Percentiles rank a stretch among this genome's conserved stretches.
Conservation (phyloP, 2,113 vertebrate species). For the Ammodytes marinus region DNA sequence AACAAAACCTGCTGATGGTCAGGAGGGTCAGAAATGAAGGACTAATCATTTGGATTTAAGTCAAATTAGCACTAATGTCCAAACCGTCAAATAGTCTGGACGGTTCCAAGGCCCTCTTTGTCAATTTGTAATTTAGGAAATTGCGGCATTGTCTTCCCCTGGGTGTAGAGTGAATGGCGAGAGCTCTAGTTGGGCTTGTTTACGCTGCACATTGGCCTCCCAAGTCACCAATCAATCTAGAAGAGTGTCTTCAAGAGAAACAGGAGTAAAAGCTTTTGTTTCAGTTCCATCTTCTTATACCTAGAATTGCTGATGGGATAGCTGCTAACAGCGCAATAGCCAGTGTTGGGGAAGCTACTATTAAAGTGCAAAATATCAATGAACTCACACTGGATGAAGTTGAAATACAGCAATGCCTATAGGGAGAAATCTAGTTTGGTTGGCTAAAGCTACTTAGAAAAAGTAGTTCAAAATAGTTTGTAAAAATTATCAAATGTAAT, state of each 20-base stretch:
- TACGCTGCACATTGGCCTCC: slow-evolving; percentile 74
- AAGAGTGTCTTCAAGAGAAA: slow-evolving; percentile 38
- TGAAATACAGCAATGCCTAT: too few species aligned
- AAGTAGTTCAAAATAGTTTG: too few species aligned
- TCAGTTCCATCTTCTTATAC: slow-evolving; percentile 41
- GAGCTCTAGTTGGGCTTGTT: slow-evolving; percentile 57
- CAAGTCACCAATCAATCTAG: slow-evolving; percentile 66
- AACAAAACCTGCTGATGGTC: slow-evolving; percentile 37
- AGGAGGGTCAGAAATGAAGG: slow-evolving; percentile 38
- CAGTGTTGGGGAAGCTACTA: not conserved
- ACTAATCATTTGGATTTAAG: slow-evolving; percentile 64
- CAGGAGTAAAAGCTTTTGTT: slow-evolving; percentile 54
- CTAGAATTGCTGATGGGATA: slow-evolving; percentile 43
- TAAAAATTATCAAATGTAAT: too few species aligned
- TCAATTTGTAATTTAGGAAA: slow-evolving; percentile 82
- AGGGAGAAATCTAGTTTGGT: too few species aligned
- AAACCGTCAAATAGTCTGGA: slow-evolving; percentile 44
- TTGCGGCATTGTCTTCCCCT: slow-evolving; percentile 74
- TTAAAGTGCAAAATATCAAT: too few species aligned
- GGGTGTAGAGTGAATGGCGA: slow-evolving; percentile 47
- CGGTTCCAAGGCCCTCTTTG: slow-evolving; percentile 54
- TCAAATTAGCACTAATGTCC: slow-evolving; percentile 63
- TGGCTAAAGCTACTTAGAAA: too few species aligned
- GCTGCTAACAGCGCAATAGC: slow-evolving; percentile 51
- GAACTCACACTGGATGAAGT: too few species aligned